Evolutionary conservation across 2,888 invertebrate species (phyloP).

Genomic region (Pachliopta kotzebuea): DNA sequence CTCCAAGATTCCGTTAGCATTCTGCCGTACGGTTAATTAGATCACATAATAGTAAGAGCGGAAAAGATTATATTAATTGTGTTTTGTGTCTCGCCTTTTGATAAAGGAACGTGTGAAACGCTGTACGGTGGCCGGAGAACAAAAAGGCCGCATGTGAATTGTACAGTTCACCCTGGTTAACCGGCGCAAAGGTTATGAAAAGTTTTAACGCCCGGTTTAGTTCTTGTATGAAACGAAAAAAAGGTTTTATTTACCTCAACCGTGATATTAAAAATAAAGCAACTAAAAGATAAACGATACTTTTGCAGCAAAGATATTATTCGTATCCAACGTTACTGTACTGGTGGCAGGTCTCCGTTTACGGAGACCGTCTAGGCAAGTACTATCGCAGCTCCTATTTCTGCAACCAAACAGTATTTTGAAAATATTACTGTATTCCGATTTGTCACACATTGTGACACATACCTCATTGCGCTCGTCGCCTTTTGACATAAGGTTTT

Average conservation of each 20-base stretch:
- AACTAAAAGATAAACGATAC: too few relatives aligned
- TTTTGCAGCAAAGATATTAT: too few relatives aligned
- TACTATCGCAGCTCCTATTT: too few relatives aligned
- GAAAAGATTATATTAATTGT: slow-evolving; percentile 25
- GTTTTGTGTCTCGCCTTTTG: slow-evolving; percentile 20
- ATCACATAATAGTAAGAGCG: slow-evolving; percentile 5
- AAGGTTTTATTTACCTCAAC: slow-evolving; percentile 1
- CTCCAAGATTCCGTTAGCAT: slow-evolving; percentile 10
- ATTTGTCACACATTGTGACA: too few relatives aligned
- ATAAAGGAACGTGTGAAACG: slow-evolving; percentile 26
- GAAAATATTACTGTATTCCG: too few relatives aligned
- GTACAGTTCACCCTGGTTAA: slow-evolving; percentile 14
- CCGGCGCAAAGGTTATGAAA: slow-evolving; percentile 19
- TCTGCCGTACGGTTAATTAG: slow-evolving; percentile 22
- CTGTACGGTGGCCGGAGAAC: slow-evolving; percentile 25
- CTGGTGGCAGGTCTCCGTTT: too few relatives aligned
- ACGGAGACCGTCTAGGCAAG: too few relatives aligned
- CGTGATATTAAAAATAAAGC: too few relatives aligned
- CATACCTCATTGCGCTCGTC: too few relatives aligned
- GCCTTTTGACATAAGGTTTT: too few relatives aligned
- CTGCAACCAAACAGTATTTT: too few relatives aligned
- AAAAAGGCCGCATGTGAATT: slow-evolving; percentile 11
- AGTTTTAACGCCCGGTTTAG: slow-evolving; percentile 17
- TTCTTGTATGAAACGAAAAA: slow-evolving; percentile 1
- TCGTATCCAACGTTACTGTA: too few relatives aligned